Base-by-base conservation (phyloP, 2,113 vertebrate genomes). In the Brevimyrus niger region DNA sequence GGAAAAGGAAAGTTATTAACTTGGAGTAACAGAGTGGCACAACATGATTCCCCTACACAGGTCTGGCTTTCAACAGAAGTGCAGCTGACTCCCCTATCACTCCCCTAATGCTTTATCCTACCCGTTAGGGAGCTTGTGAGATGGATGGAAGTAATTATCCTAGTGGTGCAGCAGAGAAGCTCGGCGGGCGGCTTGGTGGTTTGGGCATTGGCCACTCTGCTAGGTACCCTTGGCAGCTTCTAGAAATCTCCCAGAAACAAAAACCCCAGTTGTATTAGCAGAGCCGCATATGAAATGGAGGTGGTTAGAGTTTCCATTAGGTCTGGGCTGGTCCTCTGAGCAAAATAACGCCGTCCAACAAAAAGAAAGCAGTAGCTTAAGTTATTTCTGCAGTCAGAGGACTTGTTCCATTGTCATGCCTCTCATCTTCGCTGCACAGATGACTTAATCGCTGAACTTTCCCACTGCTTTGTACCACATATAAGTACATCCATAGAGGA, bases 21-120 rank as follows among this genome's bases (percentile, higher is more conserved):
- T 89, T 82, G 91, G 88, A 90, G 89, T 3, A n/a, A 84, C 15
- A 42, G 31, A 53, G 90, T 53, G 27, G 48, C 19, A 50, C 3
- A 87, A 61, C 19, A 44, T 35, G 9, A 38, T 44, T 55, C 50
- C 21, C 53, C 38, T 21, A 17, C 31, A 35, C 47, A 55, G 47
- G 27, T 27, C 44, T 31, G 42, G 61, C 23, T 55, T 87, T 35
- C 61, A 47, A 23, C 27, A 48, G 38, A 84, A 44, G 5, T 4
- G 9, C 17, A 27, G 38, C 48, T 31, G 55, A n/a, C 55, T 58
- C 55, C 7, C 35, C 73, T 82, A 89, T 31, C 88, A n/a, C 73
- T 55, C 27, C 48, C 48, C 27, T 1, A 23, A 31, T 11, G 50
- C 27, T 76, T 1, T 38, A 51, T 38, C 73, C 27, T 83, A 27